phyloP scores from a whole-genome alignment of 2,888 invertebrate species.

The Lamellibrachia columna region DNA sequence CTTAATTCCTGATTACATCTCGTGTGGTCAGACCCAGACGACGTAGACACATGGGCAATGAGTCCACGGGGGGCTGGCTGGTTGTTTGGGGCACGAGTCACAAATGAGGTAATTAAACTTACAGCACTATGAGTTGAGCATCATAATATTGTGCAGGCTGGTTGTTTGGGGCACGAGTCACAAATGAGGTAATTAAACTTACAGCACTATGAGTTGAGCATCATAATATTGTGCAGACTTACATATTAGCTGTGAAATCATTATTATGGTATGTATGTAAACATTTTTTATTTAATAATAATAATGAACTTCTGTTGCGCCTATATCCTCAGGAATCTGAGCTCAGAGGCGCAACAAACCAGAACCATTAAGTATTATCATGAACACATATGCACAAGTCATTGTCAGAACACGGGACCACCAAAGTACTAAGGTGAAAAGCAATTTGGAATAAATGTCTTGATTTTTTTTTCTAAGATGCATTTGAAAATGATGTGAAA shows the following conservation, averaged over 20 bases:
- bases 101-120: constrained; percentile 71
- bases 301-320: no score
- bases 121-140: background rate
- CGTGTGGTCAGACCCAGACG: constrained; percentile 99
- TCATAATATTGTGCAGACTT: background rate
- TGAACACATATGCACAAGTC: no score
- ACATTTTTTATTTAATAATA: no score
- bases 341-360: no score
- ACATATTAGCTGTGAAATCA: background rate
- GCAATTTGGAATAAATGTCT: no score
- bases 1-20: constrained; percentile 68
- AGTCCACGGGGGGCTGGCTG: constrained; percentile 98
- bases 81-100: constrained; percentile 94
- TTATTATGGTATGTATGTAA: background rate
- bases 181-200: constrained; percentile 71
- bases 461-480: no score
- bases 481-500: background rate
- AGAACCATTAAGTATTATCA: no score
- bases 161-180: constrained; percentile 94
- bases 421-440: no score
- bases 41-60: constrained; percentile 90
- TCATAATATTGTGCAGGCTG: no score
- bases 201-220: background rate
- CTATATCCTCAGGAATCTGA: no score
- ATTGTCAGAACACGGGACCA: no score